Base-by-base conservation (phyloP, 1,140 invertebrate species). In the Panulirus ornatus region DNA sequence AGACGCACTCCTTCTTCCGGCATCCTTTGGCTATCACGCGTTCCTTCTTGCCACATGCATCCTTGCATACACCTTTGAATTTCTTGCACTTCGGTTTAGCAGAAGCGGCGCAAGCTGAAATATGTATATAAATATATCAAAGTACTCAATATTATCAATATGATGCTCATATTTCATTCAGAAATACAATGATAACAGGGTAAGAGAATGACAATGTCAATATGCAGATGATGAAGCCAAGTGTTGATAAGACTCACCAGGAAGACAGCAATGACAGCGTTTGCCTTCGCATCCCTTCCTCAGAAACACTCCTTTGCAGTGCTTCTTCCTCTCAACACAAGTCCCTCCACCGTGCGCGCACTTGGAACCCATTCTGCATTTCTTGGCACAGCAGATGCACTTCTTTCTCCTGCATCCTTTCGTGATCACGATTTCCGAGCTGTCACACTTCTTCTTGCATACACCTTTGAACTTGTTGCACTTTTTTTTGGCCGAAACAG, bases 371-470 rank as follows among this genome's bases (percentile, higher is more conserved):
- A 36, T 27, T 36, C 38, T 58, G 30, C 79, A 82, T 22, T 44
- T 27, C 54, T 82, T 58, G 5, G 79, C 79, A 58, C 79, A 82
- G 51, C 79, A 82, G 9, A 54, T 27, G 2, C 79, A 82, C 34
- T 58, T 82, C 22, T 82, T 82, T 30, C 44, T 51, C 34, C 22
- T 58, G 79, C 79, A 82, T 1, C 79, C 79, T 22, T 82, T 82
- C 2, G 27, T 30, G 14, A 82, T 82, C 6, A 36, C 19, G 22
- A 27, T 16, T 22, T 82, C 79, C 22, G 8, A 22, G 14, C 11
- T 11, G 8, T 30, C 34, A 8, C 79, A 82, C 34, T 51, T 27
- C 9, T 6, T 38, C 36, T 63, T 82, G 51, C 79, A 82, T 0
- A 58, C 54, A 5, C 79, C 79, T 11, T 82, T 58, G 42, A 11